phyloP scores from a whole-genome alignment of 2,888 invertebrate species.

The Drosophila vallismaia region DNA sequence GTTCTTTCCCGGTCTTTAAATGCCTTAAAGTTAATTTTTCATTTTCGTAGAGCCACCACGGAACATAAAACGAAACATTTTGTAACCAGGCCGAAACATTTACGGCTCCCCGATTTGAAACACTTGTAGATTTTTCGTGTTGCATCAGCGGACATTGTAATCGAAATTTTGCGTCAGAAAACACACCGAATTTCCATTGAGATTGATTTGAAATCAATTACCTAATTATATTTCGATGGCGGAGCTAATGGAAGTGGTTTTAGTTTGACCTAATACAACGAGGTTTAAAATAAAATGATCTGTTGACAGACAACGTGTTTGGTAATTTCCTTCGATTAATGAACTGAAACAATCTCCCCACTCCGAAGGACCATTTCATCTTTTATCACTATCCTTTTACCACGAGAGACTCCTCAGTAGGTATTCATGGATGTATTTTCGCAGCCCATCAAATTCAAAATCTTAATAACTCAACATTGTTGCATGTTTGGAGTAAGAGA shows the following conservation, averaged over 20 bases:
- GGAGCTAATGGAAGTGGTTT: too few species aligned
- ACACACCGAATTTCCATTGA: conserved; percentile 47
- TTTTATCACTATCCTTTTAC: too few species aligned
- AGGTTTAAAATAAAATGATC: too few species aligned
- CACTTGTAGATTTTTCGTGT: conserved; percentile 50
- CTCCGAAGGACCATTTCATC: too few species aligned
- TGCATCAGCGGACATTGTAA: conserved; percentile 56
- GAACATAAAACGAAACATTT: conserved; percentile 46
- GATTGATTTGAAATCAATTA: conserved; percentile 49
- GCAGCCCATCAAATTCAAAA: conserved; percentile 28
- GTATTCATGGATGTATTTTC: conserved; percentile 8
- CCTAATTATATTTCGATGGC: conserved; percentile 13
- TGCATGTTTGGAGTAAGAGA: conserved; percentile 8
- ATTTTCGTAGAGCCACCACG: conserved; percentile 27
- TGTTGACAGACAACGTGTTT: too few species aligned
- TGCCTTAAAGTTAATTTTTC: conserved; percentile 46
- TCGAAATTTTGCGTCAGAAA: conserved; percentile 48
- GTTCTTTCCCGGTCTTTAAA: conserved; percentile 49
- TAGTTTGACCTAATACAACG: too few species aligned
- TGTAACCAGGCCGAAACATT: conserved; percentile 38
- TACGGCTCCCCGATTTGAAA: conserved; percentile 19
- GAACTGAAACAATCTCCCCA: too few species aligned
- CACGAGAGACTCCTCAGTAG: background rate
- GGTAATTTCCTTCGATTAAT: too few species aligned
- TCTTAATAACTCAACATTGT: conserved; percentile 43